Conservation (phyloP, 2,888 invertebrate genomes). For the Watsonalla binaria region DNA sequence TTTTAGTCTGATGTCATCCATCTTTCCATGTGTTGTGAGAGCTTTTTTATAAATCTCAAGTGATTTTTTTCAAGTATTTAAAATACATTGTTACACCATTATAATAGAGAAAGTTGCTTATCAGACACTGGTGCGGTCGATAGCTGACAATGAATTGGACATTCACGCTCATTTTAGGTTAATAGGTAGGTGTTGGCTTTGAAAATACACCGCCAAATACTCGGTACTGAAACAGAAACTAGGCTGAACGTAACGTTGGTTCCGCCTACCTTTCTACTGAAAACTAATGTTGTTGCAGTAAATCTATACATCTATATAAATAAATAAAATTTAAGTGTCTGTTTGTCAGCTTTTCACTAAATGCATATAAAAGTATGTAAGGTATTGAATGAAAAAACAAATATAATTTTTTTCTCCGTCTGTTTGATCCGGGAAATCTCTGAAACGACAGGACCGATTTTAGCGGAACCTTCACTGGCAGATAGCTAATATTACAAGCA, state of each 20-base stretch:
- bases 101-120: constrained; percentile 7
- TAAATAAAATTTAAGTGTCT: too few species aligned
- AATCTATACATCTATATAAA: too few species aligned
- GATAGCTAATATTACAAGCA: too few species aligned
- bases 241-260: constrained; percentile 17
- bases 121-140: constrained; percentile 14
- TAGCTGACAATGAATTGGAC: constrained; percentile 18
- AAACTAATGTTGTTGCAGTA: too few species aligned
- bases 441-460: too few species aligned
- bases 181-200: constrained; percentile 13
- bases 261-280: constrained; percentile 24
- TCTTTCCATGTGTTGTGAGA: constrained; percentile 32
- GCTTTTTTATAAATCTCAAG: background rate
- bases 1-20: constrained; percentile 65
- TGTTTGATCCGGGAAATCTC: too few species aligned
- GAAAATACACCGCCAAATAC: constrained; percentile 7
- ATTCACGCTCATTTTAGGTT: constrained; percentile 24
- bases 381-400: too few species aligned
- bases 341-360: too few species aligned
- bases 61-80: background rate
- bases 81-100: background rate
- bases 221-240: constrained; percentile 6
- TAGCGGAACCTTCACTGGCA: too few species aligned
- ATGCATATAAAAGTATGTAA: too few species aligned
- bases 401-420: too few species aligned